Evolutionary conservation across 2,797 vertebrate species (phyloP).

Genomic region (Aselliscus stoliczkanus): DNA sequence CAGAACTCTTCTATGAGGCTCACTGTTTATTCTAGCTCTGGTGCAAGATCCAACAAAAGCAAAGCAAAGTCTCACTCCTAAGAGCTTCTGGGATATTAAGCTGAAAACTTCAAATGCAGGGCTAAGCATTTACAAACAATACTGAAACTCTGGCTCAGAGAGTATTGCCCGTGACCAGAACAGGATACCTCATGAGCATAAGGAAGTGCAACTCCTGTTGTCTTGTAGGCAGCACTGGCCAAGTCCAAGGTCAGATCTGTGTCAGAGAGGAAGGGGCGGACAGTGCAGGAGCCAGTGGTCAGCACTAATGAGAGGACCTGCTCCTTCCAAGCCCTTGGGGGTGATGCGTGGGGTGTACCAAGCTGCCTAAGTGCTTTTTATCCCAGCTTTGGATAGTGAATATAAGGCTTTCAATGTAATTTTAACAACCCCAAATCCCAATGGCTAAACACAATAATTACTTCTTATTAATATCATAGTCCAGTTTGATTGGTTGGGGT

Average conservation of each 20-base stretch:
- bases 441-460: not conserved
- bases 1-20: not conserved
- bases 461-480: not conserved
- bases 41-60: not conserved
- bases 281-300: not conserved
- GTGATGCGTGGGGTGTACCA: not conserved
- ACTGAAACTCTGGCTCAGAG: not conserved
- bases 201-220: not conserved
- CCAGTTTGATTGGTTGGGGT: not conserved
- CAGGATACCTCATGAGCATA: not conserved
- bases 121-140: not conserved
- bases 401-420: not conserved
- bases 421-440: not conserved
- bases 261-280: not conserved
- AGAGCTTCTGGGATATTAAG: not conserved
- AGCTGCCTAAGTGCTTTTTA: not conserved
- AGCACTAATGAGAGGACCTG: not conserved
- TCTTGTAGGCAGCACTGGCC: not conserved
- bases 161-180: not conserved
- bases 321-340: not conserved
- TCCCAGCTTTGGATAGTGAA: not conserved
- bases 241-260: not conserved
- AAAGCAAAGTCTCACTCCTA: not conserved
- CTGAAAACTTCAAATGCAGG: not conserved
- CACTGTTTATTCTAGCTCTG: not conserved